These are phyloP conservation scores for Euwallacea fornicatus DNA, from an alignment of 1,140 invertebrate genomes.

Conservation along the genomic window DNA sequence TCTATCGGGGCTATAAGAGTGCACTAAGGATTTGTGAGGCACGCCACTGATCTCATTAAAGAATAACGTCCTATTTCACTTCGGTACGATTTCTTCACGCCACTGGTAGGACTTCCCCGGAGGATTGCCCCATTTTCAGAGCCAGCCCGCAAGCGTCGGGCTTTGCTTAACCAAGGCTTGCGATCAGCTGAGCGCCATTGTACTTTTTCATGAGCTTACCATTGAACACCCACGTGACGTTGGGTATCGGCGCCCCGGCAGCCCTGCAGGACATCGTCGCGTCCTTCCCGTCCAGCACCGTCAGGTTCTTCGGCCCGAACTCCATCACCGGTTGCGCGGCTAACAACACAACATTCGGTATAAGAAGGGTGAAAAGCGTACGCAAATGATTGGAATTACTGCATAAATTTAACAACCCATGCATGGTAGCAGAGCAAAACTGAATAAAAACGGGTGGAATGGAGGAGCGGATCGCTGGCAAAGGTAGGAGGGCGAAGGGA, in stretches of 20 bases:
- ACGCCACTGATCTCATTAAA: no score
- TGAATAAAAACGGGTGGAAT: slow-evolving; percentile 3
- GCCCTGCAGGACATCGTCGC: slow-evolving; percentile 84
- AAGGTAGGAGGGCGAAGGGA: not conserved
- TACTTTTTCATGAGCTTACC: no score
- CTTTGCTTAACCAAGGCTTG: no score
- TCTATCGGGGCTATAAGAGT: no score
- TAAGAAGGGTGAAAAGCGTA: slow-evolving; percentile 9
- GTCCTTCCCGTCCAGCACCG: slow-evolving; percentile 89
- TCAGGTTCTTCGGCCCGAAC: slow-evolving; percentile 78
- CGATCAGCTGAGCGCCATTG: no score
- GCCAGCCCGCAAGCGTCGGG: no score
- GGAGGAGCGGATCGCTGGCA: not conserved
- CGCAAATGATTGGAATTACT: not conserved
- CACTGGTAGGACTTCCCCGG: no score
- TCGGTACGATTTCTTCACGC: no score
- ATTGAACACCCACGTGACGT: slow-evolving; percentile 89
- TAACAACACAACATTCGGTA: slow-evolving; percentile 53
- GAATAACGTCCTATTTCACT: no score
- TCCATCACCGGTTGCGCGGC: slow-evolving; percentile 84
- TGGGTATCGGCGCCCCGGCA: slow-evolving; percentile 85
- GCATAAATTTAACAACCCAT: slow-evolving; percentile 10
- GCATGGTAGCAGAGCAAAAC: slow-evolving; percentile 27
- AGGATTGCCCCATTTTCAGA: no score
- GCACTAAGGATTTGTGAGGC: no score